A percentile compares a stretch with the other conserved stretches of the same genome.
phyloP scores from a whole-genome alignment of 2,797 vertebrate species.

The Tachyglossus aculeatus region DNA sequence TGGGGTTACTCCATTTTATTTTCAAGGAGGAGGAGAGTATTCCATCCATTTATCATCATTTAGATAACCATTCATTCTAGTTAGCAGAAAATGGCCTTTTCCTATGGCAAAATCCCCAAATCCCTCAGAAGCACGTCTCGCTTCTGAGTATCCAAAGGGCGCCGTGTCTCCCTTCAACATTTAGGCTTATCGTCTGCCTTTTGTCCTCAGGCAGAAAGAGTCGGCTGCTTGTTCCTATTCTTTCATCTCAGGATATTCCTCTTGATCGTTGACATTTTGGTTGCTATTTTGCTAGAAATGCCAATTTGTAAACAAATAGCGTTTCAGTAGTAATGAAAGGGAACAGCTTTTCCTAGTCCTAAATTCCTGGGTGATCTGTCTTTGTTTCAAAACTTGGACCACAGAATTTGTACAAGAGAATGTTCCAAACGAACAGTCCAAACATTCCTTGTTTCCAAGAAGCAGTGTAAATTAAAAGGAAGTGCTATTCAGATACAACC shows the following conservation, averaged over 20 bases:
- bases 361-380: constrained; percentile 15
- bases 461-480: constrained; percentile 14
- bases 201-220: background rate
- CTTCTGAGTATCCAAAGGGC: background rate
- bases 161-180: background rate
- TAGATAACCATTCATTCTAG: background rate
- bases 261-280: background rate
- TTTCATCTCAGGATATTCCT: background rate
- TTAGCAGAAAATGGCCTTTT: background rate
- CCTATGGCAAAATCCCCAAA: background rate
- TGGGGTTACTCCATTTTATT: constrained; percentile 37
- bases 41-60: background rate
- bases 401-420: constrained; percentile 1
- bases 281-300: background rate
- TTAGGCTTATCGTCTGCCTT: background rate
- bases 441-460: constrained; percentile 14
- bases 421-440: constrained; percentile 38
- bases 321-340: constrained; percentile 21
- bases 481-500: background rate
- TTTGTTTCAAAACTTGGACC: constrained; percentile 29
- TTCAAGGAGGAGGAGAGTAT: no score
- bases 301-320: background rate
- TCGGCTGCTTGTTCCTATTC: background rate
- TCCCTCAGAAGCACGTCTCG: background rate
- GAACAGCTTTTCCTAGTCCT: constrained; percentile 3